Evolutionary conservation across 1,140 invertebrate genomes (phyloP).

Genomic region (Fopius arisanus): DNA sequence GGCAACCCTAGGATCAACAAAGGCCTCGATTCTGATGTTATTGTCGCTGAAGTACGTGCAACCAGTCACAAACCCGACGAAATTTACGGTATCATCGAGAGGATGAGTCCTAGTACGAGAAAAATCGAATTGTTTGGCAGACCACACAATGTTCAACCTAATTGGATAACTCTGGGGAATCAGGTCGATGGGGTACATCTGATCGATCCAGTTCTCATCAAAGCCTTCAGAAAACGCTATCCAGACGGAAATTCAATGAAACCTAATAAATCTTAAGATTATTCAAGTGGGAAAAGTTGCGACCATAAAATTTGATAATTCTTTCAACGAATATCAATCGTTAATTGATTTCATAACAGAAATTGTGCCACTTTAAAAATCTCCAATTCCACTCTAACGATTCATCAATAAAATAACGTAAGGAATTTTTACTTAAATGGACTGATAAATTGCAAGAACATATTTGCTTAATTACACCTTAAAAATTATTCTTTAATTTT

Average conservation of each 20-base stretch:
- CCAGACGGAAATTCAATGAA: constrained; percentile 92
- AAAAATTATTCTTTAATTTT: neutral
- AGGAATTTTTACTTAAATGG: neutral
- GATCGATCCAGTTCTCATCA: constrained; percentile 90
- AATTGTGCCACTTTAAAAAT: neutral
- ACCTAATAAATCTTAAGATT: constrained; percentile 52
- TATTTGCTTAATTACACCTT: neutral
- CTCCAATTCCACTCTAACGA: neutral
- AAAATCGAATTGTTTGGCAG: constrained; percentile 98
- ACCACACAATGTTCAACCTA: constrained; percentile 97
- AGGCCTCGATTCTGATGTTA: constrained; percentile 96
- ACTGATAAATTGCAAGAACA: neutral
- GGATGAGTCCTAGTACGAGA: constrained; percentile 88
- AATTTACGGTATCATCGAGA: constrained; percentile 92
- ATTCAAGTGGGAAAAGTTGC: too few relatives aligned
- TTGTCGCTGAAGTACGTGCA: constrained; percentile 96
- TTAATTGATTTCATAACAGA: neutral
- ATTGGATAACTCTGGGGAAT: constrained; percentile 97
- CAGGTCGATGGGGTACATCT: constrained; percentile 94
- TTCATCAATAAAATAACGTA: constrained; percentile 2
- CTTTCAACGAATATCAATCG: neutral
- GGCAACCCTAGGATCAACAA: constrained; percentile 92
- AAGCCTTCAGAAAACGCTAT: constrained; percentile 89
- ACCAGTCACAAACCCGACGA: constrained; percentile 99
- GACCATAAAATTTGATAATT: too few relatives aligned